Conservation (phyloP, 2,888 invertebrate genomes). For the Philhelius pedissequus region DNA sequence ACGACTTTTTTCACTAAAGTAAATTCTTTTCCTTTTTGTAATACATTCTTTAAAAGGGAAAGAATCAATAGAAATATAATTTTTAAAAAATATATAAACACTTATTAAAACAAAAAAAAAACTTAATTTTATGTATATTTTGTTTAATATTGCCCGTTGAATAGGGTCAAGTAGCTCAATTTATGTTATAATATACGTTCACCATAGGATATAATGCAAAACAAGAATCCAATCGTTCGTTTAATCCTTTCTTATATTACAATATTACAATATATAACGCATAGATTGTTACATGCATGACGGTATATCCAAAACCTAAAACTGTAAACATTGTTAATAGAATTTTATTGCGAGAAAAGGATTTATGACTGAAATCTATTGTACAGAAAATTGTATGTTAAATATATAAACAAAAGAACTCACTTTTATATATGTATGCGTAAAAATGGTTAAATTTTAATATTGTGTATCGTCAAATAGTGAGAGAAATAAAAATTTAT, state of each 20-base stretch:
- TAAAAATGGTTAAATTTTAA: slow-evolving; percentile 34
- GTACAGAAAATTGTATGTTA: slow-evolving; percentile 53
- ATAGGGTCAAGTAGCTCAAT: slow-evolving; percentile 49
- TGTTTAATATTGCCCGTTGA: slow-evolving; percentile 39
- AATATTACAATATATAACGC: not conserved
- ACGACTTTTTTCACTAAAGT: not conserved
- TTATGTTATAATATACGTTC: slow-evolving; percentile 34
- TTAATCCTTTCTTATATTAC: not conserved
- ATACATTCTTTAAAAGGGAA: not conserved
- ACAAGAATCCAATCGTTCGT: not conserved
- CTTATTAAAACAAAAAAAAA: not conserved
- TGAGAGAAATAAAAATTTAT: not conserved
- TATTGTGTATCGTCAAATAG: not conserved
- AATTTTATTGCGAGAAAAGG: slow-evolving; percentile 6
- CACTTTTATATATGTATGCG: slow-evolving; percentile 34
- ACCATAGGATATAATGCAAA: slow-evolving; percentile 1
- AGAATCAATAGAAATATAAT: not conserved
- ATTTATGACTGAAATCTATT: slow-evolving; percentile 54
- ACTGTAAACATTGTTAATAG: slow-evolving; percentile 17
- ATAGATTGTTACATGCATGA: not conserved
- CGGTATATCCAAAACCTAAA: slow-evolving; percentile 2
- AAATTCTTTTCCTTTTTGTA: not conserved
- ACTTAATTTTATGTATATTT: slow-evolving; percentile 6
- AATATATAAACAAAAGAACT: slow-evolving; percentile 27
- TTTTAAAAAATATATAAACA: slow-evolving; percentile 10